These are phyloP conservation scores for Microctenopoma steveboyesi DNA, from an alignment of 2,797 vertebrate species.

Conservation along the genomic window DNA sequence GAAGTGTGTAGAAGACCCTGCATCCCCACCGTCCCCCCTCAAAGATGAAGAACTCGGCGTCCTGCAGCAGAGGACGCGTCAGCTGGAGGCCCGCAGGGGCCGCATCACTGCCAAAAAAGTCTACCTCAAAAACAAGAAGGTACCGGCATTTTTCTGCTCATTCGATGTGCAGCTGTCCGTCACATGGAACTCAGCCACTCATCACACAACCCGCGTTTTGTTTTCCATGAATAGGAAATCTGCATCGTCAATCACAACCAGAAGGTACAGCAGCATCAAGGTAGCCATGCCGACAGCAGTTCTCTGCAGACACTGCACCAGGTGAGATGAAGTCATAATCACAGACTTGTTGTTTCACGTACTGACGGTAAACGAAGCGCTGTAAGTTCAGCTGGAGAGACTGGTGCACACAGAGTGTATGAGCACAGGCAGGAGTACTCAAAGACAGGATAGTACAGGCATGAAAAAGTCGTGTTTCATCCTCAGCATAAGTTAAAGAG, in stretches of 20 bases:
- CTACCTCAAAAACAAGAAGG: slow-evolving; percentile 99
- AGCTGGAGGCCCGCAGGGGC: slow-evolving; percentile 94
- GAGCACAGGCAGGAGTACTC: too few species aligned
- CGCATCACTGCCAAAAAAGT: slow-evolving; percentile 97
- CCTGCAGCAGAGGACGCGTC: slow-evolving; percentile 92
- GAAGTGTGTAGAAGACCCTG: slow-evolving; percentile 87
- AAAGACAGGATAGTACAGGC: too few species aligned
- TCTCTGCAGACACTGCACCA: slow-evolving; percentile 78
- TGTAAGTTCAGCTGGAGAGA: too few species aligned
- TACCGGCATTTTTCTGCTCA: slow-evolving; percentile 36
- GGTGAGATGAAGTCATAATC: slow-evolving; percentile 65
- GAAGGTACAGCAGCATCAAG: slow-evolving; percentile 89
- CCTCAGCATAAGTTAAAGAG: too few species aligned
- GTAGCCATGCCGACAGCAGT: slow-evolving; percentile 74
- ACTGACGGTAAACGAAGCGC: too few species aligned
- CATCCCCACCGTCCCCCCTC: slow-evolving; percentile 80
- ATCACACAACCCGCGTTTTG: not conserved
- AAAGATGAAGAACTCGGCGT: slow-evolving; percentile 86
- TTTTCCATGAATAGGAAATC: slow-evolving; percentile 87
- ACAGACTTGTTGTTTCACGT: too few species aligned
- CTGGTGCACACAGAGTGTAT: not conserved
- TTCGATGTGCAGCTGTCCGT: not conserved
- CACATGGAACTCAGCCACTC: not conserved
- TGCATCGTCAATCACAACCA: slow-evolving; percentile 94
- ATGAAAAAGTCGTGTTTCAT: too few species aligned